These are phyloP conservation scores for Drosophila kokeensis DNA, from an alignment of 2,888 invertebrate species.

Conservation along the genomic window DNA sequence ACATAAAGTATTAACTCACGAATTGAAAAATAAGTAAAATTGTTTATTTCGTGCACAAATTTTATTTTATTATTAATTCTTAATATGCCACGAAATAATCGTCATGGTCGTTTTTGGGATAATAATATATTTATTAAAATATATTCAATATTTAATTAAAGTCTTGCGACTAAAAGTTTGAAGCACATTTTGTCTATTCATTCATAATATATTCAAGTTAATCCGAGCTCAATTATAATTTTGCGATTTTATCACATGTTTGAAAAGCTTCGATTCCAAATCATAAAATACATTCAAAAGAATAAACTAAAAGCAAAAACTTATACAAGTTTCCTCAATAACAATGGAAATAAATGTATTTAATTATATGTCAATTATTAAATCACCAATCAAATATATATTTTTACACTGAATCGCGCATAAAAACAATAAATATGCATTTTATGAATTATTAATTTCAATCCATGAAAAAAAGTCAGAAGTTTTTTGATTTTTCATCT, in stretches of 20 bases:
- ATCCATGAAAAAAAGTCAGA: constrained; percentile 28
- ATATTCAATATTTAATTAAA: background rate
- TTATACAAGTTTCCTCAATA: background rate
- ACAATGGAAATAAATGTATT: constrained; percentile 6
- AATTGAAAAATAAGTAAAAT: background rate
- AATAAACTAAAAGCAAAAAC: constrained; percentile 1
- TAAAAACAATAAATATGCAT: constrained; percentile 32
- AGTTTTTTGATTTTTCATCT: constrained; percentile 49
- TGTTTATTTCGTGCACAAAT: background rate
- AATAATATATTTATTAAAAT: background rate
- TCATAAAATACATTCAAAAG: background rate
- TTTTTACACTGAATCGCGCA: constrained; percentile 6
- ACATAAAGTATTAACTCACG: background rate
- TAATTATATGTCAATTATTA: constrained; percentile 13
- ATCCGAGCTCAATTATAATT: background rate
- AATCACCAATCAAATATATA: constrained; percentile 1
- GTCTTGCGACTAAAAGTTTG: background rate
- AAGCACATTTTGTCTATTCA: background rate
- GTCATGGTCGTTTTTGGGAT: background rate
- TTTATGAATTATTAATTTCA: constrained; percentile 21
- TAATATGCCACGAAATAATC: background rate
- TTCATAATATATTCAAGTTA: background rate
- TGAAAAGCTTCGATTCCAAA: background rate
- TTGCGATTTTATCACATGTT: constrained; percentile 1
- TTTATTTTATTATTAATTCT: background rate